These are phyloP conservation scores for Dromiciops gliroides DNA, from an alignment of 2,113 vertebrate genomes.

Conservation along the genomic window DNA sequence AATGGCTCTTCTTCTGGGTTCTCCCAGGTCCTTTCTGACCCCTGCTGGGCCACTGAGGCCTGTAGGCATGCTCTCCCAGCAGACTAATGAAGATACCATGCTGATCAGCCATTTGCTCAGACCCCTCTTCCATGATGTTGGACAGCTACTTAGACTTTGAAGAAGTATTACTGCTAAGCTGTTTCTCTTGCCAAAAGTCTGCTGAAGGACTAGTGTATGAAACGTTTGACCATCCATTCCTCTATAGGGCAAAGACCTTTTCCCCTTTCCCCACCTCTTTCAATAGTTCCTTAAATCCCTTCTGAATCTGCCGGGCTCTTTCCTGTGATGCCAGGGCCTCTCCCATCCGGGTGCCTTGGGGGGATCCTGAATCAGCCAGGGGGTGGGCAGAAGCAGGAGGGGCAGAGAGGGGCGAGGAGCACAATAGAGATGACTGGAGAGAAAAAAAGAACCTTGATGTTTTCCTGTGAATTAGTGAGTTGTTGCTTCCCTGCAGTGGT, in stretches of 20 bases:
- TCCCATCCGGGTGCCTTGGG: background rate
- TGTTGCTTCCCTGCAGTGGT: slow-evolving; percentile 62
- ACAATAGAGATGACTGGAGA: slow-evolving; percentile 80
- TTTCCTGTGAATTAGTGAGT: slow-evolving; percentile 61
- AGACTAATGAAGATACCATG: slow-evolving; percentile 63
- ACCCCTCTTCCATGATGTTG: slow-evolving; percentile 48
- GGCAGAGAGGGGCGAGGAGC: slow-evolving; percentile 82
- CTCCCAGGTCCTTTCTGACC: slow-evolving; percentile 44
- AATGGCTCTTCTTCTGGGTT: slow-evolving; percentile 46
- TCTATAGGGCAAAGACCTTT: slow-evolving; percentile 62
- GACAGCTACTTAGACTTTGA: slow-evolving; percentile 65
- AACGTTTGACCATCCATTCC: slow-evolving; percentile 52
- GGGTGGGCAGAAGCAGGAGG: slow-evolving; percentile 61
- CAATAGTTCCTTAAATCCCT: slow-evolving; percentile 61
- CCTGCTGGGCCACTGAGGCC: slow-evolving; percentile 49
- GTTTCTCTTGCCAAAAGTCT: slow-evolving; percentile 75
- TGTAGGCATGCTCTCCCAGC: slow-evolving; percentile 50
- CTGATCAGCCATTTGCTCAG: background rate
- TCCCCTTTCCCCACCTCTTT: slow-evolving; percentile 62
- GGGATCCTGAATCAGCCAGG: background rate
- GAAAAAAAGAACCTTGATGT: slow-evolving; percentile 63
- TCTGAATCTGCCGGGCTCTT: slow-evolving; percentile 61
- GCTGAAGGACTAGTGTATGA: slow-evolving; percentile 62
- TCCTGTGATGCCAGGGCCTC: slow-evolving; percentile 46
- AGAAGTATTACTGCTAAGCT: slow-evolving; percentile 67